Conservation (phyloP, 2,888 invertebrate genomes). For the Pimpla rufipes region DNA sequence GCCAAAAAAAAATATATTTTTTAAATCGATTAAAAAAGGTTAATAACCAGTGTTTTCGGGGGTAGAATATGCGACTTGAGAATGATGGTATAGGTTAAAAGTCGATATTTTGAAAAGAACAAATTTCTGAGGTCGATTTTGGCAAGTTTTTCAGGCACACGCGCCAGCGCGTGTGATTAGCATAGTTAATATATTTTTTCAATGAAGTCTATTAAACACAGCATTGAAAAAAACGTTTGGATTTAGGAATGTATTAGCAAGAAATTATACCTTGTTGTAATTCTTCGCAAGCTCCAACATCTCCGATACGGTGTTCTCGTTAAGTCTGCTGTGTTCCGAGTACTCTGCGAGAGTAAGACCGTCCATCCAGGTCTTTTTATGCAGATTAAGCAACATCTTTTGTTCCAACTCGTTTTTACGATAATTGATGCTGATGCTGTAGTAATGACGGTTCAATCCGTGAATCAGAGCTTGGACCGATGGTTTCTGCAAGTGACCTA, state of each 20-base stretch:
- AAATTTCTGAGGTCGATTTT: no score
- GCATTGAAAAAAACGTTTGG: no score
- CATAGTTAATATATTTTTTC: no score
- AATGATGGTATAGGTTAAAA: no score
- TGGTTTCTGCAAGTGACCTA: slow-evolving; percentile 99
- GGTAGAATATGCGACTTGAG: no score
- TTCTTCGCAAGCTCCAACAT: slow-evolving; percentile 99
- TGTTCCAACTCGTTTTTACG: slow-evolving; percentile 99
- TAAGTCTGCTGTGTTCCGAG: slow-evolving; percentile 96
- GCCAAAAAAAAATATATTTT: no score
- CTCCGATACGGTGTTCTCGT: slow-evolving; percentile 97
- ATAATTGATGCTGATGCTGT: slow-evolving; percentile 99
- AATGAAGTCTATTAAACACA: no score
- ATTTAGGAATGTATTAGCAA: slow-evolving; percentile 72
- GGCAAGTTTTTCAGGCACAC: no score
- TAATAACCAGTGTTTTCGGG: no score
- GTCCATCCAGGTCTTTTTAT: slow-evolving; percentile 99
- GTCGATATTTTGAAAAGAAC: no score
- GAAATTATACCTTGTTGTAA: slow-evolving; percentile 92
- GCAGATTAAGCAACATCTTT: slow-evolving; percentile 99
- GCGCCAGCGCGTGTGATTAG: no score
- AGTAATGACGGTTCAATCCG: slow-evolving; percentile 99
- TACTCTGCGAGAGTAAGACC: slow-evolving; percentile 96
- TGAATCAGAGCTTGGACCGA: slow-evolving; percentile 99
- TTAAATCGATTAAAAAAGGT: no score